Percentiles rank a stretch among this genome's conserved stretches.
phyloP scores from a whole-genome alignment of 2,888 invertebrate genomes.

The Euspilapteryx auroguttella region DNA sequence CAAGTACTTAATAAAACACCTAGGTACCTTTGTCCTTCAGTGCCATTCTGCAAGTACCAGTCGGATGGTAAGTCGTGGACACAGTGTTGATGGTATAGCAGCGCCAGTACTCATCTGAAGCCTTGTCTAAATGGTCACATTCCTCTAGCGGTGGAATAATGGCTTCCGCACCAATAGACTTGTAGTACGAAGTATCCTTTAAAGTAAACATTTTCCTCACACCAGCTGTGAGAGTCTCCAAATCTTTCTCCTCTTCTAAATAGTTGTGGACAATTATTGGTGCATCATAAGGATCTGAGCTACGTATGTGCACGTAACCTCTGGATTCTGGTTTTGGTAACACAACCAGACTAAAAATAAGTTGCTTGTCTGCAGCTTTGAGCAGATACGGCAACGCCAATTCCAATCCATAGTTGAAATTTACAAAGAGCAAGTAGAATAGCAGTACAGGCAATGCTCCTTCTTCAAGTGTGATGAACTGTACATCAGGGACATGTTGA shows the following conservation, averaged over 20 bases:
- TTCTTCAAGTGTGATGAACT: background rate
- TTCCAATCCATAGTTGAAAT: slow-evolving; percentile 1
- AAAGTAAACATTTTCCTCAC: slow-evolving; percentile 18
- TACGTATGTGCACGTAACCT: slow-evolving; percentile 51
- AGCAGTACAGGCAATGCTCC: slow-evolving; percentile 1
- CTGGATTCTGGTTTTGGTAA: slow-evolving; percentile 30
- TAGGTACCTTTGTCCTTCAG: slow-evolving; percentile 13
- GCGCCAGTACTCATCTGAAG: slow-evolving; percentile 66
- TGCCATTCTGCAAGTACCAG: slow-evolving; percentile 70
- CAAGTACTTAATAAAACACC: too few species aligned
- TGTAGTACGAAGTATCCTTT: slow-evolving; percentile 25
- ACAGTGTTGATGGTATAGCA: slow-evolving; percentile 64
- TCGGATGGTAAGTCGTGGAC: slow-evolving; percentile 68
- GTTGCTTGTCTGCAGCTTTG: background rate
- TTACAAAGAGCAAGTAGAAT: slow-evolving; percentile 1
- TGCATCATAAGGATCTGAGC: slow-evolving; percentile 41
- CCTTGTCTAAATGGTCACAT: slow-evolving; percentile 5
- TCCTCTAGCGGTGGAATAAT: slow-evolving; percentile 9
- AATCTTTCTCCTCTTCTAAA: slow-evolving; percentile 45
- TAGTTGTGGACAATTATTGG: slow-evolving; percentile 62
- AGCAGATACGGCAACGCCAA: background rate
- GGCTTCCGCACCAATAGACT: slow-evolving; percentile 15
- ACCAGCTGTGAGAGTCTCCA: slow-evolving; percentile 23
- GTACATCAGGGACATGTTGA: background rate
- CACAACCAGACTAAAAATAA: slow-evolving; percentile 9